These are phyloP conservation scores for Pantherophis vulpinus DNA, from an alignment of 2,797 vertebrate genomes.

Conservation along the genomic window DNA sequence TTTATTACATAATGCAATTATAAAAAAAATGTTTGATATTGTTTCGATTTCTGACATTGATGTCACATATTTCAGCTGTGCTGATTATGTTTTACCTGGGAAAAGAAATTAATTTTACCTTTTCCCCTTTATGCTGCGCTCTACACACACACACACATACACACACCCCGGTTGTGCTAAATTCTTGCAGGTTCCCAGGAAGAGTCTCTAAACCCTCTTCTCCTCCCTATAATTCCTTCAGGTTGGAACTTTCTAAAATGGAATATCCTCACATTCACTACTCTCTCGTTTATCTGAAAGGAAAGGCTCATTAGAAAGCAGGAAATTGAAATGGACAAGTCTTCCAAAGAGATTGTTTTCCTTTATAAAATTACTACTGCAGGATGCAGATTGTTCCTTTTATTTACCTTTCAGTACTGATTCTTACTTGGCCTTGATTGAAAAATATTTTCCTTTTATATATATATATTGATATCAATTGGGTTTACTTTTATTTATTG, in stretches of 20 bases:
- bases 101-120: background rate
- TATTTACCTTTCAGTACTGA: background rate
- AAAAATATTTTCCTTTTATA: background rate
- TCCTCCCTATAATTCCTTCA: background rate
- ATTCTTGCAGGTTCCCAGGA: background rate
- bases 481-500: background rate
- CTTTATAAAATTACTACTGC: background rate
- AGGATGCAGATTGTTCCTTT: background rate
- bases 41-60: background rate
- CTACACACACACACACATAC: too few relatives aligned
- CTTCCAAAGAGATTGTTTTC: background rate
- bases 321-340: background rate
- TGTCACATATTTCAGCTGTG: background rate
- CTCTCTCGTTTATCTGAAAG: background rate
- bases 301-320: background rate
- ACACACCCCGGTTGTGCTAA: background rate
- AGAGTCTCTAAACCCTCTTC: background rate
- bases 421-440: background rate
- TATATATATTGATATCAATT: background rate
- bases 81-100: background rate
- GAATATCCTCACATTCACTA: background rate
- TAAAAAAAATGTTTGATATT: background rate
- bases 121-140: background rate
- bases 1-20: background rate
- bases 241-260: background rate